Conservation (phyloP, 2,113 vertebrate genomes). For the Microtus ochrogaster region DNA sequence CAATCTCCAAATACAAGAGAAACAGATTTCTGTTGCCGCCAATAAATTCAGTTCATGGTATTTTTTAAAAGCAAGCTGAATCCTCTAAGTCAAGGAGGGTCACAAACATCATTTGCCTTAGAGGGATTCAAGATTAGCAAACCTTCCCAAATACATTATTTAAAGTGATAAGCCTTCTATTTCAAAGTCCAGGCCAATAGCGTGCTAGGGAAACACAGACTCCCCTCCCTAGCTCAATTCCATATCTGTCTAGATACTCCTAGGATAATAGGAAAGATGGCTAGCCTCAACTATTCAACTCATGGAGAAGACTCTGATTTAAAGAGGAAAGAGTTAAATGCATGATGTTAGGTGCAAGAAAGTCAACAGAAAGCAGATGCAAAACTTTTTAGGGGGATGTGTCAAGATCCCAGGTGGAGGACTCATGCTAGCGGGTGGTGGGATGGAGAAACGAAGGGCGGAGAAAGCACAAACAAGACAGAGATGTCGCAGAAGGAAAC, state of each 20-base stretch:
- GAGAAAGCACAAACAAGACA: background rate
- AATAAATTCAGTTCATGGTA: background rate
- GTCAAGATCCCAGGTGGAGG: background rate
- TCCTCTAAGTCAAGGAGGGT: background rate
- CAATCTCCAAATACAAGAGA: background rate
- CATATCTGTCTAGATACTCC: background rate
- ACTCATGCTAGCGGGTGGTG: accelerated
- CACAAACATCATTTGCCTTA: background rate
- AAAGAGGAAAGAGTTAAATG: background rate
- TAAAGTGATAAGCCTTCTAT: background rate
- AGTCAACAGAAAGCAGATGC: background rate
- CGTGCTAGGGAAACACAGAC: background rate
- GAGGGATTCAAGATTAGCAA: background rate
- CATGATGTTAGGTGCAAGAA: background rate
- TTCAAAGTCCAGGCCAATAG: background rate
- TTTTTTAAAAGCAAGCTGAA: background rate
- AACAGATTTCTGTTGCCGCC: background rate
- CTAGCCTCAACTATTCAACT: background rate
- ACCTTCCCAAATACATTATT: background rate
- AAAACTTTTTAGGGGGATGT: background rate
- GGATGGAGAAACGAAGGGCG: background rate
- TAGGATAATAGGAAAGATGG: background rate
- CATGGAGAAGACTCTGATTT: background rate
- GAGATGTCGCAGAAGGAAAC: background rate
- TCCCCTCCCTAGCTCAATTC: background rate